Base-by-base conservation (phyloP, 2,113 vertebrate species). In the Pseudorasbora parva region DNA sequence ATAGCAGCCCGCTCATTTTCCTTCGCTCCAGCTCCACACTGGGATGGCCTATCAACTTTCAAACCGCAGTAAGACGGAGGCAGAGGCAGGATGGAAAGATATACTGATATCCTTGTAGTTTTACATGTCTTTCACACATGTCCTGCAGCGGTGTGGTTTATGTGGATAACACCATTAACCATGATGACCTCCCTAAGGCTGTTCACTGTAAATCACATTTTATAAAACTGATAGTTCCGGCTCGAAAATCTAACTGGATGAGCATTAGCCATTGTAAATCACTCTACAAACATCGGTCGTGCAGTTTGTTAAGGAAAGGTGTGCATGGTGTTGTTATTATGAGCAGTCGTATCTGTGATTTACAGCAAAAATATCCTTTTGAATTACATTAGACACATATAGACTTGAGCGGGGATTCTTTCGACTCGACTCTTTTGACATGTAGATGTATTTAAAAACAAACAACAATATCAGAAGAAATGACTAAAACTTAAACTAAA, bases 1-100 rank as follows among this genome's bases (percentile, higher is more conserved):
- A 87, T 89, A 90, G 86, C 80, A 47, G 11, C 21, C 27, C 56
- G 56, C 86, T 89, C 84, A 86, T 83, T 89, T 88, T 91, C 86
- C 86, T 81, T 66, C 12, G 3, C 56, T 82, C 83, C 77, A 78
- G 69, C 77, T 87, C 88, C 59, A 76, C 25, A 62, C 79, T 57
- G 82, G 82, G 69, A 64, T 69, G 27, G 41, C 78, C 45, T 82
- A 86, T 87, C 75, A 45, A 78, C 82, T 90, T 89, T 87, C 87
- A 74, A 23, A 73, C n/a, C 33, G 64, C 54, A 30, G 41, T 68
- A 5, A 59, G 54, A 56, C 0, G 9, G 19, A 15, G 14, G 23
- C 3, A 3, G 56, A 60, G 21, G 6, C 3, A 43, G 10, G 57
- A 62, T 81, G 43, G 73, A 41, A 64, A 5, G 59, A 64, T 43